Conservation (phyloP, 2,113 vertebrate genomes). For the Gallinago jamesoni region DNA sequence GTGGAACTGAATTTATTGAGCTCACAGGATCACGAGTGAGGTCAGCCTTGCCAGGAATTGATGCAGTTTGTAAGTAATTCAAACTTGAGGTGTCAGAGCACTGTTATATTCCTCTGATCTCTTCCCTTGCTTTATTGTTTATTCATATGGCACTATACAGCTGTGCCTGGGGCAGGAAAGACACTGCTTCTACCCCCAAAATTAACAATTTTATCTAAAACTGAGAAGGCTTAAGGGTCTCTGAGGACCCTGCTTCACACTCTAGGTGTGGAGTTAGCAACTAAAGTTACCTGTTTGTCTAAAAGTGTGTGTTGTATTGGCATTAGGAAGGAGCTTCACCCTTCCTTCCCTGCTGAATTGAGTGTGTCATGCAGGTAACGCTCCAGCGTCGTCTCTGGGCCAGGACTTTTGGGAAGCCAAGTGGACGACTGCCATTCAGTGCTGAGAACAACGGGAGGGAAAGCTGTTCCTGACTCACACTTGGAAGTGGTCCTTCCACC, state of each 20-base stretch:
- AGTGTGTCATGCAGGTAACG: background rate
- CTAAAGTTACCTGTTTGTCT: background rate
- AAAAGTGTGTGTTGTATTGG: background rate
- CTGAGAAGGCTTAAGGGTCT: background rate
- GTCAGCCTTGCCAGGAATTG: conserved; percentile 11
- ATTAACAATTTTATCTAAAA: background rate
- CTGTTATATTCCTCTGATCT: background rate
- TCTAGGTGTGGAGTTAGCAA: background rate
- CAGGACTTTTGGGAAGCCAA: background rate
- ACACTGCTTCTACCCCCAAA: background rate
- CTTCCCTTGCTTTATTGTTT: background rate
- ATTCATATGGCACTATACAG: background rate
- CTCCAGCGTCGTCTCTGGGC: fast-evolving
- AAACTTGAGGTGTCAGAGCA: background rate
- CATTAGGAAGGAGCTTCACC: background rate
- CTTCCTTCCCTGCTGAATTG: background rate
- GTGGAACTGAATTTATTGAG: conserved; percentile 28
- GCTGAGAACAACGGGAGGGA: background rate
- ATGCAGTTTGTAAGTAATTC: conserved; percentile 7
- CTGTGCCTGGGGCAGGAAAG: background rate
- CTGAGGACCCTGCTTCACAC: background rate
- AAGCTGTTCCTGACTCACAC: background rate
- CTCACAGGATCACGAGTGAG: conserved; percentile 25
- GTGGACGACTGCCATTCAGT: background rate
- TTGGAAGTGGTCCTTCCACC: background rate